Base-by-base conservation (phyloP, 2,888 invertebrate genomes). In the Pilophorus perplexus region DNA sequence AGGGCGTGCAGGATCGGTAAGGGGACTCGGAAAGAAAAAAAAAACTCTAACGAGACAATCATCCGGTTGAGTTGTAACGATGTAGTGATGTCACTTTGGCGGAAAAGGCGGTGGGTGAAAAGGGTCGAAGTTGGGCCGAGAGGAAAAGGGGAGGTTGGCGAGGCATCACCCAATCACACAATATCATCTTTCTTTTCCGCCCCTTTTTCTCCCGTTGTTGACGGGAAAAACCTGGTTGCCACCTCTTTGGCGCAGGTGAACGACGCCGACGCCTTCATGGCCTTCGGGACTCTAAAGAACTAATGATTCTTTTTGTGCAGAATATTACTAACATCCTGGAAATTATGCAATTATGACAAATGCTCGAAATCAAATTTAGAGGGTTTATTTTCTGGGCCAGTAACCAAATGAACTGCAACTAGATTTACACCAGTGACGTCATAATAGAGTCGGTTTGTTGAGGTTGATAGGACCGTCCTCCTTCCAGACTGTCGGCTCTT, bases 31-130 rank as follows among this genome's bases (percentile, higher is more conserved):
- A 12, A 12, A 33, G 33, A 12, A 12, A 12, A 33, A 33, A 12
- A 12, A 33, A 33, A 55, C 55, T 55, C 46, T 62, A 62, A 62
- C 62, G 62, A 62, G 62, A 62, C 62, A 62, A 62, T 62, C 62
- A 62, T 62, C 62, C 62, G 62, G 62, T 62, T 62, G 62, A 62
- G 62, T 62, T 62, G 62, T 62, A 62, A 62, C 62, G 62, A 62
- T 62, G 62, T 62, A 44, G 62, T 40, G 46, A 62, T 46, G 62
- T 46, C 46, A 62, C 62, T 44, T 46, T 23, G 12, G 55, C 18
- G 20, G 14, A 4, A 12, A 25, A 16, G 22, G 18, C 2, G 33
- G 33, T 14, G 33, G 20, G 37, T 38, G 55, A 38, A 22, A 12
- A 55, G 55, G 55, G 55, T 55, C 55, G 38, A 38, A 55, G 38